Evolutionary conservation across 2,888 invertebrate species (phyloP).

Genomic region (Scaptomyza cyrtandrae): DNA sequence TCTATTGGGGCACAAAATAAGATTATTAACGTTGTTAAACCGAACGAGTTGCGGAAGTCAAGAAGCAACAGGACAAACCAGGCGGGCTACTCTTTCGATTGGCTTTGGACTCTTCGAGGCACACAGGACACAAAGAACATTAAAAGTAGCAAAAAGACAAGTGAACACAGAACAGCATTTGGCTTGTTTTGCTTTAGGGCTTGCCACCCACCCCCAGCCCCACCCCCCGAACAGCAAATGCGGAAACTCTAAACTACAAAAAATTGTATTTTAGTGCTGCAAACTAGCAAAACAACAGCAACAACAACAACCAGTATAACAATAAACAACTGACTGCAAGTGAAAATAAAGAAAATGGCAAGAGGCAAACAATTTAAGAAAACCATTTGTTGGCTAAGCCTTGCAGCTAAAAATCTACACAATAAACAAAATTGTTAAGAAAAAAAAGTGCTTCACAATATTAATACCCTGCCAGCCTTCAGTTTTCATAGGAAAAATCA

Average conservation of each 20-base stretch:
- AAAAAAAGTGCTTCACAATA: not conserved
- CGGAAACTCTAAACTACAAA: slow-evolving; percentile 71
- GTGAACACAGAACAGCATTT: slow-evolving; percentile 34
- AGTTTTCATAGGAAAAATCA: not conserved
- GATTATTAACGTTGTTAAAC: slow-evolving; percentile 76
- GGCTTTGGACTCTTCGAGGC: slow-evolving; percentile 32
- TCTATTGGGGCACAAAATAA: slow-evolving; percentile 76
- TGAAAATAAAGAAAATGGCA: slow-evolving; percentile 63
- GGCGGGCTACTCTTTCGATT: slow-evolving; percentile 37
- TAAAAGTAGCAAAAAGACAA: not conserved
- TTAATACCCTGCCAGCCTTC: not conserved
- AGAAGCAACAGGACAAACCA: slow-evolving; percentile 46
- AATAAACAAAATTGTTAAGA: slow-evolving; percentile 14
- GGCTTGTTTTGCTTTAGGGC: slow-evolving; percentile 13
- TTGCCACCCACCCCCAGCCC: no score
- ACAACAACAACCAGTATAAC: slow-evolving; percentile 37
- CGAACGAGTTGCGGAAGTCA: slow-evolving; percentile 64
- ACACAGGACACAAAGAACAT: not conserved
- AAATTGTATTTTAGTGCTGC: slow-evolving; percentile 65
- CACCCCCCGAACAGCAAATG: slow-evolving; percentile 33
- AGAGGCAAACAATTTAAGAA: slow-evolving; percentile 74
- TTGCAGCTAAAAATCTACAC: slow-evolving; percentile 31
- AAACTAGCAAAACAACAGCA: slow-evolving; percentile 12
- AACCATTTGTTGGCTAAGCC: slow-evolving; percentile 71
- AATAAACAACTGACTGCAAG: slow-evolving; percentile 31